These are phyloP conservation scores for Clarias macrocephalus DNA, from an alignment of 2,113 vertebrate species.

Conservation along the genomic window DNA sequence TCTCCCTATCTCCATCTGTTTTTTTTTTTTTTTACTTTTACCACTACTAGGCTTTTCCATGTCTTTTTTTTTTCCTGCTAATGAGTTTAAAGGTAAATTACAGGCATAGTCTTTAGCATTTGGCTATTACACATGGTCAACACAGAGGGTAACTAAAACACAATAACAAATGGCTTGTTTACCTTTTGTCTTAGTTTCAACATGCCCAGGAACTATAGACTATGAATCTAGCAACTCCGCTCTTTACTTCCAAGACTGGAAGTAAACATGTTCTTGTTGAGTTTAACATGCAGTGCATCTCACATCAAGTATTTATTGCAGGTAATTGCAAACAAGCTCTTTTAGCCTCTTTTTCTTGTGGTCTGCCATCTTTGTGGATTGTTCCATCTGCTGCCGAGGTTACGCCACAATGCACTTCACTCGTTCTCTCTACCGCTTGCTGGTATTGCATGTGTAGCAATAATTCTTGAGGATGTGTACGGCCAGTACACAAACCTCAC, in stretches of 20 bases:
- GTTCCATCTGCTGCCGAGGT: neutral
- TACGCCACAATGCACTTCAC: neutral
- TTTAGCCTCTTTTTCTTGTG: neutral
- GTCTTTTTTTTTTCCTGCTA: neutral
- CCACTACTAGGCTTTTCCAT: neutral
- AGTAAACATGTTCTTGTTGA: constrained; percentile 8
- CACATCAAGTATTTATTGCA: too few species aligned
- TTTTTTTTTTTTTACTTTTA: neutral
- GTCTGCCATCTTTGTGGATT: neutral
- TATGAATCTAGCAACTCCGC: neutral
- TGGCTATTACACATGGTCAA: neutral
- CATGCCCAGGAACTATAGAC: neutral
- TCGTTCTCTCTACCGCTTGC: neutral
- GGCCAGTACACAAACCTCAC: neutral
- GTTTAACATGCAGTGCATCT: neutral
- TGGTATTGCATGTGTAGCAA: neutral
- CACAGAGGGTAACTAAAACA: neutral
- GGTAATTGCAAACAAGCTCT: neutral
- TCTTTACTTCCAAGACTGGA: neutral
- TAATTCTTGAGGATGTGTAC: neutral
- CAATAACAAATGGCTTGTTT: neutral
- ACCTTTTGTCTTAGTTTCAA: neutral
- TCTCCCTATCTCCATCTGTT: neutral
- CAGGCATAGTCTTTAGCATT: neutral
- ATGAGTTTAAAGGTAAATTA: constrained; percentile 24